These are phyloP conservation scores for Arctia plantaginis DNA, from an alignment of 2,888 invertebrate species.

Conservation along the genomic window DNA sequence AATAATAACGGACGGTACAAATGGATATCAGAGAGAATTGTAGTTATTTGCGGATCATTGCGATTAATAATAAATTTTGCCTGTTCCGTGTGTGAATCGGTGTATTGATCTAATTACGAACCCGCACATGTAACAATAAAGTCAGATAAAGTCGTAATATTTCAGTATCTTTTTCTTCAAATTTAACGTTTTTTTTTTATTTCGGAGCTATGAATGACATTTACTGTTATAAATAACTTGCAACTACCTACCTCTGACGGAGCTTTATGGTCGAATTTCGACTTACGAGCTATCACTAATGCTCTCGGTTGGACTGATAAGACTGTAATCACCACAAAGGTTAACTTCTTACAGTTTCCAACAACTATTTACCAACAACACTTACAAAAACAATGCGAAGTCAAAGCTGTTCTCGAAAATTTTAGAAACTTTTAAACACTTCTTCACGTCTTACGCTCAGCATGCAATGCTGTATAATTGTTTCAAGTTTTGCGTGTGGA, in stretches of 20 bases:
- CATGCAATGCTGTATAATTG: conserved; percentile 10
- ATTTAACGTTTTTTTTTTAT: background rate
- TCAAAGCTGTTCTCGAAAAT: conserved; percentile 6
- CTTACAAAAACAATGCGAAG: background rate
- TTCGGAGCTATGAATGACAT: background rate
- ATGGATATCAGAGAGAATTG: too few species aligned
- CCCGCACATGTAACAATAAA: background rate
- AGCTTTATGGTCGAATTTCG: background rate
- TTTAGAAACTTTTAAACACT: conserved; percentile 10
- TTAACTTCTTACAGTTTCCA: background rate
- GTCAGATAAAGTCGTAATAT: background rate
- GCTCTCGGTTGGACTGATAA: background rate
- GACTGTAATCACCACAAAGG: background rate
- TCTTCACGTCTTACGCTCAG: conserved; percentile 12
- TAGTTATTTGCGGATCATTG: too few species aligned
- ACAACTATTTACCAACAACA: background rate
- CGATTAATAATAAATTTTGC: background rate
- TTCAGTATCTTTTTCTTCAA: background rate
- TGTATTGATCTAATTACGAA: background rate
- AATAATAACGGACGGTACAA: too few species aligned
- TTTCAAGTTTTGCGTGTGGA: conserved; percentile 16
- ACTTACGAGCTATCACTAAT: background rate
- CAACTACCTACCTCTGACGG: background rate
- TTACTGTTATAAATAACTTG: background rate
- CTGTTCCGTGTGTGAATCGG: background rate